These are phyloP conservation scores for Mungos mungo DNA, from an alignment of 2,113 vertebrate genomes.

Conservation along the genomic window DNA sequence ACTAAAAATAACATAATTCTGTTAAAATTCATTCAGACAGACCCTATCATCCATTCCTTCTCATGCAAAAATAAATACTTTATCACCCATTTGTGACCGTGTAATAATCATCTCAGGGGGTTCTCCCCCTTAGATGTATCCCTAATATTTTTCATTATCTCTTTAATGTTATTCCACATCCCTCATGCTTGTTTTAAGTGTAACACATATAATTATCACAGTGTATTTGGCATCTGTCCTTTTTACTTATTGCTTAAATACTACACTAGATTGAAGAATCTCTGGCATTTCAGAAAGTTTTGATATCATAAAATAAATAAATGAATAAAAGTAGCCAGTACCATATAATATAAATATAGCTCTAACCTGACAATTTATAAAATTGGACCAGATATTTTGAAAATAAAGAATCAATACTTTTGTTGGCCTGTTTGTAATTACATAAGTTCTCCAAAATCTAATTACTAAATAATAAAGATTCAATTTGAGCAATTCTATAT, in stretches of 20 bases:
- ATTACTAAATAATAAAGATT: background rate
- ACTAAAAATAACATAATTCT: background rate
- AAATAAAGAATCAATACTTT: background rate
- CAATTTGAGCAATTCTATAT: background rate
- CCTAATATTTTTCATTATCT: background rate
- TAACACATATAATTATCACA: background rate
- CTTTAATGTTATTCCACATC: background rate
- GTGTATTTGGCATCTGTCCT: background rate
- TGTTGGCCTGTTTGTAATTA: slow-evolving; percentile 11
- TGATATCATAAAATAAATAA: slow-evolving; percentile 22
- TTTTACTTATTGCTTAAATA: background rate
- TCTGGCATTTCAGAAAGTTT: background rate
- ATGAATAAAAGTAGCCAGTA: background rate
- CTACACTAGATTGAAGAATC: background rate
- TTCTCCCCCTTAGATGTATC: background rate
- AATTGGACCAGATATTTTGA: background rate
- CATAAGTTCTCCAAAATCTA: background rate
- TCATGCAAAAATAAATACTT: background rate
- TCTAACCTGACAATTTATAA: background rate
- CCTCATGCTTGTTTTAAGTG: background rate
- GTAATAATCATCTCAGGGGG: background rate
- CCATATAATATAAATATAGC: background rate
- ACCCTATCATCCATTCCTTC: background rate
- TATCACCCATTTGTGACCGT: background rate
- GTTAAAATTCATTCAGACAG: background rate